Evolutionary conservation across 2,113 vertebrate genomes (phyloP).

Genomic region (Tenrec ecaudatus): DNA sequence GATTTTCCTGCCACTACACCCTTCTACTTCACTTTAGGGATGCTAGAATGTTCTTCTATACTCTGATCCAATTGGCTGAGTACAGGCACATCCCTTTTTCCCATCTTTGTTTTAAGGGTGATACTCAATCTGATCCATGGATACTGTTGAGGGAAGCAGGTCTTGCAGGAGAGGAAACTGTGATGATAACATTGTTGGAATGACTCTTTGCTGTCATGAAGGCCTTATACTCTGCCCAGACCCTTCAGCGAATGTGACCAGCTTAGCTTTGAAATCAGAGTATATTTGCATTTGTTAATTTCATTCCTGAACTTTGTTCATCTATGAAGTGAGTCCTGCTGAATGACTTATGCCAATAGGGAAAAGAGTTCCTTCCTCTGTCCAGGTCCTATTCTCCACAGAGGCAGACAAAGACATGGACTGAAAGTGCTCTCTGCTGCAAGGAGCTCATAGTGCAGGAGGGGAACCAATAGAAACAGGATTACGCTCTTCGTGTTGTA

Average conservation of each 20-base stretch:
- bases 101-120: not conserved
- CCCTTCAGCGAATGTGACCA: not conserved
- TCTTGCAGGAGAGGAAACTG: not conserved
- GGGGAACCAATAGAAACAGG: not conserved
- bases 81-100: not conserved
- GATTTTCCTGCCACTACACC: not conserved
- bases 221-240: not conserved
- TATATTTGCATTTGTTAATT: not conserved
- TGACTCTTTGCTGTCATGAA: not conserved
- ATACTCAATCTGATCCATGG: not conserved
- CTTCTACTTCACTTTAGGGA: conserved; percentile 33
- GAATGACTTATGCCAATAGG: not conserved
- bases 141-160: not conserved
- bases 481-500: not conserved
- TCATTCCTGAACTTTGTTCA: not conserved
- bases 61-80: not conserved
- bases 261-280: not conserved
- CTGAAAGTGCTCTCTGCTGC: not conserved
- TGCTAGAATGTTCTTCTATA: not conserved
- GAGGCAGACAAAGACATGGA: not conserved
- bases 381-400: not conserved
- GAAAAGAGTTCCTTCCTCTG: not conserved
- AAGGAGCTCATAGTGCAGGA: not conserved
- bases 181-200: not conserved
- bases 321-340: not conserved